These are phyloP conservation scores for Emmelina monodactyla DNA, from an alignment of 2,888 invertebrate species.

Conservation along the genomic window DNA sequence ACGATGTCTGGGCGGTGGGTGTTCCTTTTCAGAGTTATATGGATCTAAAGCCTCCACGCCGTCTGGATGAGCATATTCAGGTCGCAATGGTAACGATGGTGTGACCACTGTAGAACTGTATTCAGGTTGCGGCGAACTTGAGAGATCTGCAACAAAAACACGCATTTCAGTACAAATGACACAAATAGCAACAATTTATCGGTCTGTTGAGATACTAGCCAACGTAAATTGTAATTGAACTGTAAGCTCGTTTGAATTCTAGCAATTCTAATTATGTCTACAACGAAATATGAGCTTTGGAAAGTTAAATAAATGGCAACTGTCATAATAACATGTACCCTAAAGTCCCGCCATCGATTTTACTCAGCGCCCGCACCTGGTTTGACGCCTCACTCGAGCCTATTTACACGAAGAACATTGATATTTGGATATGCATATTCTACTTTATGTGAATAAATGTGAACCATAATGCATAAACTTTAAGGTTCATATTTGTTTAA, in stretches of 20 bases:
- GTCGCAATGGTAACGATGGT: constrained; percentile 45
- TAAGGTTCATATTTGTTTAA: too few species aligned
- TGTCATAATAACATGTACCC: constrained; percentile 58
- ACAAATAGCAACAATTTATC: not conserved
- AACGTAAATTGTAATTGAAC: not conserved
- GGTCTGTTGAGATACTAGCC: not conserved
- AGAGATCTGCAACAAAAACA: constrained; percentile 41
- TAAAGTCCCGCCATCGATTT: constrained; percentile 47
- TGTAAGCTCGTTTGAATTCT: not conserved
- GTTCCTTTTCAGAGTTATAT: constrained; percentile 53
- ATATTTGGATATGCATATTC: constrained; percentile 53
- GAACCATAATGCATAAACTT: too few species aligned
- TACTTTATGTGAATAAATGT: too few species aligned
- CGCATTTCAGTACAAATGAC: constrained; percentile 2
- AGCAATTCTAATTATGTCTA: constrained; percentile 30
- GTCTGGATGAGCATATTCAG: constrained; percentile 57
- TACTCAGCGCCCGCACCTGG: constrained; percentile 52
- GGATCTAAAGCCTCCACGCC: constrained; percentile 56
- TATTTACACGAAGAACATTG: constrained; percentile 60
- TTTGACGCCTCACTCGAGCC: constrained; percentile 50
- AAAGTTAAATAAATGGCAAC: constrained; percentile 49
- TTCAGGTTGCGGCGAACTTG: constrained; percentile 42
- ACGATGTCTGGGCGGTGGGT: constrained; percentile 40
- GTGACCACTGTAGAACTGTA: constrained; percentile 36
- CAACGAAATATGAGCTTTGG: constrained; percentile 29